Conservation (phyloP, 2,797 vertebrate species). For the Hyperoplus lanceolatus region DNA sequence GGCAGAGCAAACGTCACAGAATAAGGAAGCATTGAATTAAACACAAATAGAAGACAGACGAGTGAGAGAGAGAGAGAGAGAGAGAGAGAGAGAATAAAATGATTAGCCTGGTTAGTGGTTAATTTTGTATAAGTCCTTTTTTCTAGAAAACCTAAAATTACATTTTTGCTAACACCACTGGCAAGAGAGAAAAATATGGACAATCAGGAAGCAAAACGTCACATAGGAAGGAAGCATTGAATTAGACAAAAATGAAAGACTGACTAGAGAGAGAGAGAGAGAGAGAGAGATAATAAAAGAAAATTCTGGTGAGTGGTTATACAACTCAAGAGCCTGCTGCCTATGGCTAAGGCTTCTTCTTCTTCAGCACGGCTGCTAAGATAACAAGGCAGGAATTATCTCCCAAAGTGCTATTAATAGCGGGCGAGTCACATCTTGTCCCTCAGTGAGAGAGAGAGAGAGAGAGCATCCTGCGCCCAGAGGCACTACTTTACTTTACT, state of each 20-base stretch:
- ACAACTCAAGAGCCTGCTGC: conserved; percentile 71
- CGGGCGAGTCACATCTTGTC: conserved; percentile 82
- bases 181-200: not conserved
- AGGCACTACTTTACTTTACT: conserved; percentile 58
- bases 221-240: conserved; percentile 43
- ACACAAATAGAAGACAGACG: no score
- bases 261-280: conserved; percentile 32
- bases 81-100: not conserved
- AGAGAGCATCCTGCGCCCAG: conserved; percentile 72
- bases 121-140: no score
- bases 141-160: no score
- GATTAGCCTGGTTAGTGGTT: no score
- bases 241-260: conserved; percentile 32
- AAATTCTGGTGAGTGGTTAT: conserved; percentile 62
- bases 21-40: no score
- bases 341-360: conserved; percentile 56
- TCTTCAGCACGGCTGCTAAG: conserved; percentile 74
- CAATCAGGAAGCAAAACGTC: conserved; percentile 21
- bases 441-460: conserved; percentile 72
- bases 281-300: conserved; percentile 49
- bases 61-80: no score
- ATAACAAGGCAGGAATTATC: conserved; percentile 86
- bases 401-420: conserved; percentile 87
- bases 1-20: no score
- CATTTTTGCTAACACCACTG: no score